These are phyloP conservation scores for Pedicia rivosa DNA, from an alignment of 2,888 invertebrate genomes.

Conservation along the genomic window DNA sequence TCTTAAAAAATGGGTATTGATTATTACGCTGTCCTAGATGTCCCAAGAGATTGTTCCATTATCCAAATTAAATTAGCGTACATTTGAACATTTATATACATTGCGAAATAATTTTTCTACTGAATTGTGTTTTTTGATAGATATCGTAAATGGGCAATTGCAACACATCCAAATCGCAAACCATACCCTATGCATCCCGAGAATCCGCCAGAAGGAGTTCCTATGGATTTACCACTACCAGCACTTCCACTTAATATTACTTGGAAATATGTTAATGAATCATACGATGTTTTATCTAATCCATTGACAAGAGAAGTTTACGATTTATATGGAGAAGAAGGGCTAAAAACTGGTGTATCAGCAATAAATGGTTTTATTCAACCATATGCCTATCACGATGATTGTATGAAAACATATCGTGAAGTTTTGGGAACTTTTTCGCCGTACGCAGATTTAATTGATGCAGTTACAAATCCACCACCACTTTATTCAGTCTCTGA, in stretches of 20 bases:
- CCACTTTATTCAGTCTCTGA: conserved; percentile 43
- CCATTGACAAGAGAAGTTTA: conserved; percentile 56
- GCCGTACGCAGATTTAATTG: conserved; percentile 63
- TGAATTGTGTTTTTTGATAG: conserved; percentile 11
- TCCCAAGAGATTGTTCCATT: conserved; percentile 45
- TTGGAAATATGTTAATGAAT: conserved; percentile 44
- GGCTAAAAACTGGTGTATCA: conserved; percentile 64
- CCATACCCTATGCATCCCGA: conserved; percentile 36
- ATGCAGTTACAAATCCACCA: conserved; percentile 44
- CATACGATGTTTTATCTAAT: conserved; percentile 60
- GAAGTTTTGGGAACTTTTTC: conserved; percentile 72
- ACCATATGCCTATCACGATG: conserved; percentile 67
- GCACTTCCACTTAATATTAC: conserved; percentile 17
- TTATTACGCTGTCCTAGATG: conserved; percentile 59
- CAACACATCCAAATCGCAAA: conserved; percentile 33
- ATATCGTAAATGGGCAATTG: conserved; percentile 32
- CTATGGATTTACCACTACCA: conserved; percentile 17
- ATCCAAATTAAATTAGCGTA: conserved; percentile 58
- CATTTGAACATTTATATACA: background rate
- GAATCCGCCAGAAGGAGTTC: conserved; percentile 23
- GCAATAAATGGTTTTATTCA: conserved; percentile 49
- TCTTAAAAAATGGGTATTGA: conserved; percentile 37
- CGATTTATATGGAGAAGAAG: conserved; percentile 82
- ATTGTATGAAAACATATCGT: conserved; percentile 46
- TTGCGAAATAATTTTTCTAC: background rate